Base-by-base conservation (phyloP, 2,888 invertebrate genomes). In the Cephus sareptanus region DNA sequence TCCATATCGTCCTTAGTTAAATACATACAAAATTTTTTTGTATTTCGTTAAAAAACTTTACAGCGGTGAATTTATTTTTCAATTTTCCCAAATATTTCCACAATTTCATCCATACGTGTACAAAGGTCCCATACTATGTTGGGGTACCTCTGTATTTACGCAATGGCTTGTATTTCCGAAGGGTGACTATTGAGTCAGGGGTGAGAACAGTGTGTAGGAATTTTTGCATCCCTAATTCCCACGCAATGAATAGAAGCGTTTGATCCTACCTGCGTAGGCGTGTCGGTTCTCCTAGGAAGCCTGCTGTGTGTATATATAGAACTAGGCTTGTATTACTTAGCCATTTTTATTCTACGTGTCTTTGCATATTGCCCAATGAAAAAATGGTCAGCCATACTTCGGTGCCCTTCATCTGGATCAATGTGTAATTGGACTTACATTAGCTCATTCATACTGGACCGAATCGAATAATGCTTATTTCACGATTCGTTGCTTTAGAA, bases 141-240 rank as follows among this genome's bases (percentile, higher is more conserved):
- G 9, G 2, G 23, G 56, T 56, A 56, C 23, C 56, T 23, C 56
- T 56, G 2, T 56, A 56, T 23, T 56, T 23, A 56, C 23, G 56
- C 23, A 56, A 56, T 56, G 56, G 56, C 56, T 56, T 23, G 56
- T 56, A 9, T 56, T 23, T 15, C 23, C 56, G 35, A 56, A 23
- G 56, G 56, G 56, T 56, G 56, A 56, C 56, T 56, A 56, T 56
- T 23, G 56, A 23, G 23, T 2, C 56, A 23, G 56, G 56, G 23
- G 56, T 56, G 56, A 56, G 56, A 56, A 56, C 56, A 56, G 56
- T 56, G 56, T 56, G 56, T 9, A 56, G 74, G 74, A 74, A 74
- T 74, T 74, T 74, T 74, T 37, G 74, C 74, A 74, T 35, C 74
- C 74, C 74, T 34, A 37, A 74, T 74, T 74, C 74, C 74, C 74